Evolutionary conservation across 2,888 invertebrate genomes (phyloP), one percentile per base, ranked within the genome.

Genomic region (Vanessa cardui): DNA sequence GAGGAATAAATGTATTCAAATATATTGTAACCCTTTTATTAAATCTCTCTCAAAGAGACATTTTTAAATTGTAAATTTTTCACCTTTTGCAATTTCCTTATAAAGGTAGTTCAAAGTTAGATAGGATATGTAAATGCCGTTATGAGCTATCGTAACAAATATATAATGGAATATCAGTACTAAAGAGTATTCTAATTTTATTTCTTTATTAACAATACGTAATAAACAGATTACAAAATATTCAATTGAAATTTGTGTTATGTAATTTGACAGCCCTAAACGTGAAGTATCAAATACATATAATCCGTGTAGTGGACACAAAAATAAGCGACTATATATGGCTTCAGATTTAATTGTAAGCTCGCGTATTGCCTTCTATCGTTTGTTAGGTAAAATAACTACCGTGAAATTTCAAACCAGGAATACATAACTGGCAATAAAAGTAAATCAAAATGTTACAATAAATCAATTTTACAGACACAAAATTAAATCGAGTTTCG

Each of bases 271-370:
- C 50, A 68, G 12, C 70, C 70, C 70, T 71, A 50, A 21, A 12
- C n/a, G 39, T 21, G 45, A 31, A 26, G 65, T 71, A 65, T 65
- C 60, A 68, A 65, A 68, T 63, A 65, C 60, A 71, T 33, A 58
- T 74, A 74, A 74, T 73, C 72, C 63, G 52, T 58, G 45, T 68
- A 65, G 60, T 52, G 62, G 68, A 65, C 64, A 73, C 68, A 72
- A 72, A 56, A 74, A 72, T 58, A 64, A 64, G 66, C 65, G 50
- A 45, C 45, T 47, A 52, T 61, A 61, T 69, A 66, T 58, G 72
- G 73, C 73, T 72, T 74, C 71, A 64, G 73, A 73, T 73, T 70
- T 72, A 70, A 70, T 69, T 73, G 69, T 69, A 69, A 72, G 70
- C 68, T 66, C 31, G 61, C 65, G 47, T 68, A 69, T 65, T 64